Base-by-base conservation (phyloP, 2,113 vertebrate genomes). In the Alectura lathami region DNA sequence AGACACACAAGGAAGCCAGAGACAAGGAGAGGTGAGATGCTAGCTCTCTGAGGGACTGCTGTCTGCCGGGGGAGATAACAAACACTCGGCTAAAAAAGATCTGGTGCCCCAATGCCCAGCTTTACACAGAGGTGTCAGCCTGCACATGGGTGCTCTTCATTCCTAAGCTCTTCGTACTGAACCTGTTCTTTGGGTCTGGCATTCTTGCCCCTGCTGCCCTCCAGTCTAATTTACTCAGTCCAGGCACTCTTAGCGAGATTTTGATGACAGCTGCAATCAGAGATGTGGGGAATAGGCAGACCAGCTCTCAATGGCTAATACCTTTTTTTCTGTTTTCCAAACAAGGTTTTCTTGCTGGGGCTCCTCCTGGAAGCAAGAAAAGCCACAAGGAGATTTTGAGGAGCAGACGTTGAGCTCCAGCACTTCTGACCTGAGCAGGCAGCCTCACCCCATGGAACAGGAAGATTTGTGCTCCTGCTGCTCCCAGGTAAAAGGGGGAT, bases 31-130 rank as follows among this genome's bases (percentile, higher is more conserved):
- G 17, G 14, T 59, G 43, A 56, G 54, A 75, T 48, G 68, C 47
- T 83, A 88, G 45, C 32, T 74, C 76, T 80, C 17, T 18, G 32
- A 24, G 88, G 83, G 83, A 90, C 2, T 91, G 88, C 63, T 70
- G 40, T 67, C 54, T 94, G 92, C 74, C 45, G 34, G 45, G 23
- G 66, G 4, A 8, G 15, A n/a, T 27, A 54, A 43, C 32, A 38
- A 79, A 17, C 43, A 67, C 47, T 4, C 47, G 54, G 69, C 51
- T 36, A 26, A 75, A 88, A 86, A 67, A 70, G 81, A 59, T 36
- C 64, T 83, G 72, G 45, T 26, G 8, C 27, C 32, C 36, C 8
- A 50, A 27, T 42, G 26, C 42, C 45, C 38, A 74, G 50, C 54
- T 73, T 62, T 89, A 45, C 74, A 50, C 8, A 56, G 66, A 82